These are phyloP conservation scores for Athripsodes cinereus DNA, from an alignment of 2,888 invertebrate species.

Conservation along the genomic window DNA sequence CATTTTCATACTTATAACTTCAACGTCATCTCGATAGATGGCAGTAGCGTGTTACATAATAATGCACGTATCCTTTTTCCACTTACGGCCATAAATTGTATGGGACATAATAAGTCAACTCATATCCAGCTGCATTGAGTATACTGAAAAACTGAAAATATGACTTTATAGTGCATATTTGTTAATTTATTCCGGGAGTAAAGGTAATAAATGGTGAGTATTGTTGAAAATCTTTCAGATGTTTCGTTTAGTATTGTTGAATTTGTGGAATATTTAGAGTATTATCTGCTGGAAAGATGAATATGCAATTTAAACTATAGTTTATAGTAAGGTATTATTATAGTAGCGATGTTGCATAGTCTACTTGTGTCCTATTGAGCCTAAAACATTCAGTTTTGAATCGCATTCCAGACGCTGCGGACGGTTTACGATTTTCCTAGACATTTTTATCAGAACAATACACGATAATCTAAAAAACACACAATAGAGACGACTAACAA, in stretches of 20 bases:
- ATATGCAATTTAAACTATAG: neutral
- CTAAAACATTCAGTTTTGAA: conserved; percentile 20
- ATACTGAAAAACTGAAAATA: no score
- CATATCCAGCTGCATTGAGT: no score
- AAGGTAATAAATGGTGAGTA: no score
- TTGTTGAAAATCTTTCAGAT: no score
- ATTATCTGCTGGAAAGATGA: neutral
- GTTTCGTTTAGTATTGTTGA: neutral
- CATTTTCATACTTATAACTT: neutral
- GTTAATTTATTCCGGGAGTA: no score
- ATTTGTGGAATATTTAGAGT: neutral
- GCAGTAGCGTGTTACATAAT: no score
- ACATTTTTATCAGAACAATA: neutral
- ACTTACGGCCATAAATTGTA: no score
- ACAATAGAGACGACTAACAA: no score
- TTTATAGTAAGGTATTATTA: neutral
- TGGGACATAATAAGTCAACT: no score
- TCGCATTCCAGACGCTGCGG: conserved; percentile 22
- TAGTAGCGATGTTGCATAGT: neutral
- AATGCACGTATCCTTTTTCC: no score
- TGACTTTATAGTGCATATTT: no score
- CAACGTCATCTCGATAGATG: no score
- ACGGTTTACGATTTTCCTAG: conserved; percentile 21
- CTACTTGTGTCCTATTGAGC: conserved; percentile 5
- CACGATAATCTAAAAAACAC: neutral